A percentile compares a stretch with the other conserved stretches of the same genome.
phyloP scores from a whole-genome alignment of 2,797 vertebrate species.

The Sorex maritimensis region DNA sequence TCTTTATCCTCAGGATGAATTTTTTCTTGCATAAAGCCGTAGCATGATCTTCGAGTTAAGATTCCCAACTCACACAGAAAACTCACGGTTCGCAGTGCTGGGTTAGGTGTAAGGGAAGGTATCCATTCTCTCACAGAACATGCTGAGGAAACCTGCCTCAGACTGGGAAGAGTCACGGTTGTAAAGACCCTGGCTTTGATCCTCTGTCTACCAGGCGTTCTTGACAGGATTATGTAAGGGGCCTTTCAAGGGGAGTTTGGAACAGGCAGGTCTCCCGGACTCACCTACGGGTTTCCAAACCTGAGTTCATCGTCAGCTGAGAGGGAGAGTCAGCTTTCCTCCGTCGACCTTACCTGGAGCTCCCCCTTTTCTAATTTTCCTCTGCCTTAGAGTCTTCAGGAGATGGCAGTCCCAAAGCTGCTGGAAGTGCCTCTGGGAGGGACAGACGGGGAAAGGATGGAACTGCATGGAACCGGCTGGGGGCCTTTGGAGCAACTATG shows the following conservation, averaged over 20 bases:
- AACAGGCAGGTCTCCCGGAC: conserved; percentile 15
- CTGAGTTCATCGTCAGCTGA: conserved; percentile 64
- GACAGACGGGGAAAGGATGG: neutral
- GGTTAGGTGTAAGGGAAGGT: conserved; percentile 55
- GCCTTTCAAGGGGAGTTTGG: conserved; percentile 64
- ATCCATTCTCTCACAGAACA: conserved; percentile 64
- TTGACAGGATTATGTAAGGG: conserved; percentile 64
- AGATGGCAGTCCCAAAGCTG: neutral
- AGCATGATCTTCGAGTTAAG: conserved; percentile 71
- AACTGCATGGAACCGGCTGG: neutral
- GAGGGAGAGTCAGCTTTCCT: conserved; percentile 71
- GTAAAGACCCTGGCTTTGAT: conserved; percentile 57
- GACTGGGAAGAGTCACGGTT: conserved; percentile 7
- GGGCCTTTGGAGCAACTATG: too few relatives aligned
- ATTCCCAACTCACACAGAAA: conserved; percentile 62
- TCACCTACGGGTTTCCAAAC: conserved; percentile 66
- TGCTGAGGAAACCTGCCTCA: conserved; percentile 44
- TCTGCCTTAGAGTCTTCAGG: neutral
- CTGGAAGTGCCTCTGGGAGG: neutral
- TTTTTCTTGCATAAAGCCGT: conserved; percentile 60
- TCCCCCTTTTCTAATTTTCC: conserved; percentile 41
- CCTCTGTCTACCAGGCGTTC: conserved; percentile 9
- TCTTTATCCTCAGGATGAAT: conserved; percentile 75
- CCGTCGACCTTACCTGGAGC: conserved; percentile 13
- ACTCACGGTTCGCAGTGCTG: neutral